Conservation (phyloP, 2,888 invertebrate species). For the Drosophila ustulata region DNA sequence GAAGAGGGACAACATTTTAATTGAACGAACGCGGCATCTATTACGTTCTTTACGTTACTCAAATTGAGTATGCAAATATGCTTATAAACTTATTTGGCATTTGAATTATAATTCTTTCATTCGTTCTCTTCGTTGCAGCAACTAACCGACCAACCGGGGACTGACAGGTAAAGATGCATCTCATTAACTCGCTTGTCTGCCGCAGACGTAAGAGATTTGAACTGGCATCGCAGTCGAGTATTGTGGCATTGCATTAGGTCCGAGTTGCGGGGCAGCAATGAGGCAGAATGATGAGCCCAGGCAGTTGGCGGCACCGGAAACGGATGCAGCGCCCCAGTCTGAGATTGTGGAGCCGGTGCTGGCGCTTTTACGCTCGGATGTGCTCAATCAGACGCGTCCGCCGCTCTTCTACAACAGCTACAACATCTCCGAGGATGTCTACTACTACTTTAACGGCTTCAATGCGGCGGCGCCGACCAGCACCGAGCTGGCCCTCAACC, state of each 20-base stretch:
- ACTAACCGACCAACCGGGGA: background rate
- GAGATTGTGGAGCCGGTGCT: constrained; percentile 58
- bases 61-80: background rate
- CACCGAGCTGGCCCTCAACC: constrained; percentile 55
- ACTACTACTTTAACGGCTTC: constrained; percentile 83
- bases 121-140: constrained; percentile 6
- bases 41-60: constrained; percentile 15
- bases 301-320: constrained; percentile 67
- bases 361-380: constrained; percentile 55
- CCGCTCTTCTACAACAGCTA: constrained; percentile 81
- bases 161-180: constrained; percentile 53
- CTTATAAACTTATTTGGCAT: background rate
- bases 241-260: constrained; percentile 50
- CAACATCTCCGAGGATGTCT: constrained; percentile 84
- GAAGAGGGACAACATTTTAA: constrained; percentile 59
- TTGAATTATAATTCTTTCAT: background rate
- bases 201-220: constrained; percentile 36
- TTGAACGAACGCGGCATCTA: constrained; percentile 50
- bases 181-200: constrained; percentile 51
- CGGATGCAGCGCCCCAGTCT: constrained; percentile 40
- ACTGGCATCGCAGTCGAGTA: constrained; percentile 40
- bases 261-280: constrained; percentile 39
- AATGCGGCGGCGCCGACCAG: constrained; percentile 59
- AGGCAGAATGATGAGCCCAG: constrained; percentile 66
- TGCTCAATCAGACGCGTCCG: constrained; percentile 70